phyloP scores from a whole-genome alignment of 30 jellyfish, hydroid and myxozoan species.

The Nemopilema nomurai region DNA sequence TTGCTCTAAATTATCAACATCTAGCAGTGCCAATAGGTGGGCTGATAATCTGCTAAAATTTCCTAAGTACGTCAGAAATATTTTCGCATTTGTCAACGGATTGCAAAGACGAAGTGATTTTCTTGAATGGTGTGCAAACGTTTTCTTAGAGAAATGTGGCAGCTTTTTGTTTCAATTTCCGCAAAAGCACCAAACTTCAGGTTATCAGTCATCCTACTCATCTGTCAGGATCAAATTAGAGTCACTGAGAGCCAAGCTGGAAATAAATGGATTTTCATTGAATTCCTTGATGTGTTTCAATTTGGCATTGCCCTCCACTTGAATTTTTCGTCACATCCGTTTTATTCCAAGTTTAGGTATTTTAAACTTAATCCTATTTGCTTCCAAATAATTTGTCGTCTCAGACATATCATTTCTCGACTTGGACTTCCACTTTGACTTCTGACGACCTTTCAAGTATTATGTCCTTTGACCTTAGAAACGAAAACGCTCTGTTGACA shows the following conservation, averaged over 20 bases:
- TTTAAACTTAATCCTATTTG: background rate
- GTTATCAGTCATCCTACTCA: too few relatives aligned
- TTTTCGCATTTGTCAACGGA: too few relatives aligned
- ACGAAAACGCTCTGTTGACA: background rate
- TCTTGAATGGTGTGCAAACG: too few relatives aligned
- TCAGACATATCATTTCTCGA: conserved; percentile 11
- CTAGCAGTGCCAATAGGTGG: background rate
- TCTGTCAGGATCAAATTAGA: background rate
- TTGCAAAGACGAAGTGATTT: too few relatives aligned
- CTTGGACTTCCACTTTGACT: conserved; percentile 10
- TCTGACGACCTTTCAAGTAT: background rate
- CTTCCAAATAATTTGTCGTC: background rate
- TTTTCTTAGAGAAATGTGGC: background rate
- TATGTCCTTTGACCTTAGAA: background rate
- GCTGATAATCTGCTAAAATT: too few relatives aligned
- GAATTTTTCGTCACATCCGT: background rate
- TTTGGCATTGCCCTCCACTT: background rate
- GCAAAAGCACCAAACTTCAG: background rate
- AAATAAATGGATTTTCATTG: background rate
- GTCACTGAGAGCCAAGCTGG: background rate
- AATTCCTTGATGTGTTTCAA: background rate
- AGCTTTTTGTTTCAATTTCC: background rate
- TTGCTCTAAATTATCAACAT: background rate
- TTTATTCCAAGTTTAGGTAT: background rate
- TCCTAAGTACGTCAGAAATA: too few relatives aligned